A percentile compares a stretch with the other conserved stretches of the same genome.
Conservation (phyloP, 2,113 vertebrate species). For the Cairina moschata region DNA sequence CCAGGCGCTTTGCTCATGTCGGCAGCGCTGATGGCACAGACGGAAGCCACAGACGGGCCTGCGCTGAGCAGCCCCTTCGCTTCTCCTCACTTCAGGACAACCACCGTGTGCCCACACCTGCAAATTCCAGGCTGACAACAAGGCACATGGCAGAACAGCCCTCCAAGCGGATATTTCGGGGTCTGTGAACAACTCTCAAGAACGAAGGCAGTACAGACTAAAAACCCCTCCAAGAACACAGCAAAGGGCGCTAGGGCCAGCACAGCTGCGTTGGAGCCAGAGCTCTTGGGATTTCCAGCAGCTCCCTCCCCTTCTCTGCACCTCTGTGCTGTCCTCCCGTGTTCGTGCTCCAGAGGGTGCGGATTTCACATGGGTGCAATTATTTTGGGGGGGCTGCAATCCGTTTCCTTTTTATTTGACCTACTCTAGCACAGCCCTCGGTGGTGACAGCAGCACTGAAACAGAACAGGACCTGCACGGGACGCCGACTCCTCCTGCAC, state of each 20-base stretch:
- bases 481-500: background rate
- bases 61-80: background rate
- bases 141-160: background rate
- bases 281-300: background rate
- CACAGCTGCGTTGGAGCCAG: background rate
- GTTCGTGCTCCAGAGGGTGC: background rate
- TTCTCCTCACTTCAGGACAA: background rate
- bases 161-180: background rate
- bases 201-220: background rate
- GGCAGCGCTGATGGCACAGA: background rate
- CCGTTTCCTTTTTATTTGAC: background rate
- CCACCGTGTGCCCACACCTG: background rate
- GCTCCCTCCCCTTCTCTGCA: background rate
- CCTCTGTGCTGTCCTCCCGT: background rate
- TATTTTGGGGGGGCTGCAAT: background rate
- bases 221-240: background rate
- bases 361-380: background rate
- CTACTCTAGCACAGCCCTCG: background rate
- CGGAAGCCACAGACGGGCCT: background rate
- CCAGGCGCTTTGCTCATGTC: background rate
- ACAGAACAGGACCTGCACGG: fast-evolving
- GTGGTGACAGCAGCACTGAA: background rate
- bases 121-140: background rate
- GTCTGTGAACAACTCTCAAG: background rate
- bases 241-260: fast-evolving